A percentile compares a stretch with the other conserved stretches of the same genome.
Conservation (phyloP, 2,888 invertebrate species). For the Mythimna pallens region DNA sequence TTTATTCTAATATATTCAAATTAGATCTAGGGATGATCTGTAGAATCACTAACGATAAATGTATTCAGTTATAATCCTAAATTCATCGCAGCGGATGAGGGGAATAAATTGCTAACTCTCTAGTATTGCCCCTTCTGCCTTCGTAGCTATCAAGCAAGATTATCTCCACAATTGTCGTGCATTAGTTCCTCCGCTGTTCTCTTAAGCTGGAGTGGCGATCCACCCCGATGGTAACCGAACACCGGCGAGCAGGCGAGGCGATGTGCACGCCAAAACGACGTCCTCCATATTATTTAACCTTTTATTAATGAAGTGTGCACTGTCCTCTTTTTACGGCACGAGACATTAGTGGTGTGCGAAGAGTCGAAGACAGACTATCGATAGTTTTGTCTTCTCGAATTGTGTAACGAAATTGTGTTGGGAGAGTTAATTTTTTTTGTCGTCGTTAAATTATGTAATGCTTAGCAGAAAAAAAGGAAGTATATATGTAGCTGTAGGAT, state of each 20-base stretch:
- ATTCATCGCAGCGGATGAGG: not conserved
- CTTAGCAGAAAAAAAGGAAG: not conserved
- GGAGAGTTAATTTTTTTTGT: not conserved
- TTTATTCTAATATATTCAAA: not conserved
- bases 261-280: slow-evolving; percentile 77
- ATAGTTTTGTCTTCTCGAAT: slow-evolving; percentile 22
- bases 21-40: too few species aligned
- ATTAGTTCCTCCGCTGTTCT: slow-evolving; percentile 51
- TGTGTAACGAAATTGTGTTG: not conserved
- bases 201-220: slow-evolving; percentile 52
- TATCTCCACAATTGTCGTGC: slow-evolving; percentile 44
- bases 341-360: slow-evolving; percentile 76
- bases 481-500: not conserved
- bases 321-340: slow-evolving; percentile 86
- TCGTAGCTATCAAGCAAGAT: slow-evolving; percentile 9
- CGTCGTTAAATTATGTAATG: not conserved
- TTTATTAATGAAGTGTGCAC: slow-evolving; percentile 86
- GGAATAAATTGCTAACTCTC: not conserved
- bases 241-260: slow-evolving; percentile 58
- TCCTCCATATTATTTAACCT: slow-evolving; percentile 85
- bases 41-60: not conserved
- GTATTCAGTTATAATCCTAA: not conserved
- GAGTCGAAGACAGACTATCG: slow-evolving; percentile 14
- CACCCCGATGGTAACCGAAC: slow-evolving; percentile 70
- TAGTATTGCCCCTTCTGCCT: not conserved